Evolutionary conservation across 2,888 invertebrate genomes (phyloP).

Genomic region (Autographa pulchrina): DNA sequence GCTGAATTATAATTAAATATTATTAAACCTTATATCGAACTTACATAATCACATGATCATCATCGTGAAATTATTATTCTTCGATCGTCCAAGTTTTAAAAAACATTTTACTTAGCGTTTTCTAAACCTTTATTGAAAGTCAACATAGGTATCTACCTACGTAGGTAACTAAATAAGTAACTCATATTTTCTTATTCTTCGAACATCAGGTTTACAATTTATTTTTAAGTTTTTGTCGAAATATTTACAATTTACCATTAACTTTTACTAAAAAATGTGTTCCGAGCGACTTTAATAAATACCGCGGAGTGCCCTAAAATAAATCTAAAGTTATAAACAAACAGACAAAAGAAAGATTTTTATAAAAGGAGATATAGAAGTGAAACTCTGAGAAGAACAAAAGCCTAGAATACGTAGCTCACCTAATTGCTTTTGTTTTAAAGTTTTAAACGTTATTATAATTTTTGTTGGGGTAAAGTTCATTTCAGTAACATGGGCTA

Average conservation of each 20-base stretch:
- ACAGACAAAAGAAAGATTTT: slow-evolving; percentile 52
- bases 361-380: slow-evolving; percentile 42
- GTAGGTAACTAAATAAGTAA: neutral
- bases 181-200: too few relatives aligned
- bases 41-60: too few relatives aligned
- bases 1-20: neutral
- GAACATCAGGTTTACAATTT: too few relatives aligned
- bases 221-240: too few relatives aligned
- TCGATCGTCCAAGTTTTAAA: neutral
- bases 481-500: slow-evolving; percentile 42
- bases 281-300: slow-evolving; percentile 34
- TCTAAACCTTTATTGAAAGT: neutral
- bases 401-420: slow-evolving; percentile 20
- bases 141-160: neutral
- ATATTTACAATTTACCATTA: too few relatives aligned
- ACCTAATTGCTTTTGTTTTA: slow-evolving; percentile 49
- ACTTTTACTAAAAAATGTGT: slow-evolving; percentile 9
- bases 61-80: neutral
- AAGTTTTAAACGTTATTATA: slow-evolving; percentile 37
- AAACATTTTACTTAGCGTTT: neutral
- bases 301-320: slow-evolving; percentile 36
- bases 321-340: slow-evolving; percentile 50
- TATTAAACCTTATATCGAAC: neutral
- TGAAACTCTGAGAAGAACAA: slow-evolving; percentile 27
- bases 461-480: slow-evolving; percentile 43